These are phyloP conservation scores for Machimus rusticus DNA, from an alignment of 2,888 invertebrate genomes.

Conservation along the genomic window DNA sequence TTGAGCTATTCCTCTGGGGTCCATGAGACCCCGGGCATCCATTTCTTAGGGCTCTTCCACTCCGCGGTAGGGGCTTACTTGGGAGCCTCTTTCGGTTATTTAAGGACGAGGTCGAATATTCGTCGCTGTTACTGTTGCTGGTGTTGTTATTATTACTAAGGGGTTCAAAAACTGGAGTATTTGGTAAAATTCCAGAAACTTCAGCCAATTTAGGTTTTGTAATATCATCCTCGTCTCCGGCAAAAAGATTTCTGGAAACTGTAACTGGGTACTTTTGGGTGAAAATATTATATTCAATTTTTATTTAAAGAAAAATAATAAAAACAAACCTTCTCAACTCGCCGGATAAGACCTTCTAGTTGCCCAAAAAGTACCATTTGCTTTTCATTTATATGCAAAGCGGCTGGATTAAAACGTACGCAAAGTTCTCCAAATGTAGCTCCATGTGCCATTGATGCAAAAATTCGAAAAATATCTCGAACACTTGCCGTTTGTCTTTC, in stretches of 20 bases:
- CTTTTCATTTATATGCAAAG: slow-evolving; percentile 78
- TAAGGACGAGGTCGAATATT: neutral
- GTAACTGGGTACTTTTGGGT: slow-evolving; percentile 66
- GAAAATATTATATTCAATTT: neutral
- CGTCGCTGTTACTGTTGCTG: neutral
- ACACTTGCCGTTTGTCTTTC: slow-evolving; percentile 73
- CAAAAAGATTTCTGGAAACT: slow-evolving; percentile 55
- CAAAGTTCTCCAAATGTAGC: slow-evolving; percentile 80
- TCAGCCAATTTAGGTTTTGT: slow-evolving; percentile 46
- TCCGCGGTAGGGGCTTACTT: slow-evolving; percentile 48
- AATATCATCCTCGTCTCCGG: slow-evolving; percentile 48
- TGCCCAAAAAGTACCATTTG: slow-evolving; percentile 87
- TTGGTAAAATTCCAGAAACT: slow-evolving; percentile 40
- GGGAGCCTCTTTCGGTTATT: neutral
- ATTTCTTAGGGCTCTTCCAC: slow-evolving; percentile 32
- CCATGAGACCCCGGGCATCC: neutral
- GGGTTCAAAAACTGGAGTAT: slow-evolving; percentile 42
- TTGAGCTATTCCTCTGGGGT: neutral
- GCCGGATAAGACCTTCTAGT: slow-evolving; percentile 81
- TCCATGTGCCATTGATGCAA: slow-evolving; percentile 79
- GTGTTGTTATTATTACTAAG: neutral
- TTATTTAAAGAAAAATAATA: no score
- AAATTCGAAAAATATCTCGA: slow-evolving; percentile 76
- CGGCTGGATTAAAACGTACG: slow-evolving; percentile 75
- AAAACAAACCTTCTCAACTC: slow-evolving; percentile 74